Base-by-base conservation (phyloP, 2,888 invertebrate genomes). In the Cetonia aurata region DNA sequence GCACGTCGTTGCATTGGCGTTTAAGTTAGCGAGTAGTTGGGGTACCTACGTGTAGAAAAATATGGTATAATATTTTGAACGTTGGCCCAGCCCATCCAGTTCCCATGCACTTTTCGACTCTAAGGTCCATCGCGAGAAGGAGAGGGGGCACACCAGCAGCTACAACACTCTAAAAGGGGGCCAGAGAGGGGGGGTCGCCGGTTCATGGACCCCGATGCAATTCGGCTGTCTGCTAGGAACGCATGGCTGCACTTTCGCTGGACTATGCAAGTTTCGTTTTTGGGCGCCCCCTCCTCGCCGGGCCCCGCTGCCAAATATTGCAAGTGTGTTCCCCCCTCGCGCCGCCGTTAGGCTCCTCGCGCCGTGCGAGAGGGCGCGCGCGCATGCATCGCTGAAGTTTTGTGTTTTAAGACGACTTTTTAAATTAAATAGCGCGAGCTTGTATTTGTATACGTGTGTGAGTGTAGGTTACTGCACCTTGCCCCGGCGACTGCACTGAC, bases 211-310 rank as follows among this genome's bases (percentile, higher is more conserved):
- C 84, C 79, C 82, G 80, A 76, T 81, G 83, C 83, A 83, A 82
- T 83, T 83, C 83, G 83, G 83, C 83, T 80, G 83, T 83, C 83
- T 83, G 84, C 84, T 84, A 84, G 83, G 83, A 84, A 84, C 84
- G 84, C 84, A 84, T 84, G 84, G 84, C 79, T 84, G 84, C 84
- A 84, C 84, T 84, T 84, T 83, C 83, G 82, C 80, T 79, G 81
- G 81, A 80, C 83, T 83, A 83, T 83, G 83, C 83, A 82, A 80
- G 80, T 80, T 68, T 68, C 67, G 53, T 60, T 60, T 60, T 46
- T 25, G 25, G 60, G 67, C 79, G 71, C 77, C 76, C 75, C 71
- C 74, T 67, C 8, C 12, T 53, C 53, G 53, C 53, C 25, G n/a
- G 68, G 74, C 77, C 77, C 78, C 77, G 73, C 77, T 72, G 74